Conservation (phyloP, 2,888 invertebrate species). For the Odontocolon sp. region DNA sequence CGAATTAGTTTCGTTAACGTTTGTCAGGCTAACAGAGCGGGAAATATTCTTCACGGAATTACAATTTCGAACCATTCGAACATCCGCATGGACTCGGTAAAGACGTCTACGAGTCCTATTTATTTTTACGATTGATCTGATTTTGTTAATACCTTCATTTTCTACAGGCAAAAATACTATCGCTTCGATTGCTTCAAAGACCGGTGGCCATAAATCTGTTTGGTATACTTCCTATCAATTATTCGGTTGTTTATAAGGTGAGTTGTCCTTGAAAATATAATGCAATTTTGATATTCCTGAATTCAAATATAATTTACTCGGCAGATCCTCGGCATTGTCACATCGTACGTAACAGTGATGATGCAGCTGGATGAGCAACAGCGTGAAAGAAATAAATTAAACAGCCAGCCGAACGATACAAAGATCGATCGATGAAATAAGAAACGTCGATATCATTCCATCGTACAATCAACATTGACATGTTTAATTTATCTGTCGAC, state of each 20-base stretch:
- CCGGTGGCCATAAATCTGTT: slow-evolving; percentile 42
- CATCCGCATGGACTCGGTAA: slow-evolving; percentile 29
- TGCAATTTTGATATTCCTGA: neutral
- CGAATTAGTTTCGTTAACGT: no score
- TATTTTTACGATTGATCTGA: neutral
- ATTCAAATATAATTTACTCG: neutral
- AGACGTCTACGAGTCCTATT: neutral
- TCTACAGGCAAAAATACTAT: slow-evolving; percentile 45
- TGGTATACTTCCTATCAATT: slow-evolving; percentile 40
- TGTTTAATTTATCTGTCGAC: no score
- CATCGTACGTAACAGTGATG: slow-evolving; percentile 57
- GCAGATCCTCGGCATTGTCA: slow-evolving; percentile 44
- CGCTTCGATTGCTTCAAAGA: slow-evolving; percentile 47
- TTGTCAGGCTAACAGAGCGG: slow-evolving; percentile 43
- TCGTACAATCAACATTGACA: no score
- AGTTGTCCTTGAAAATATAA: neutral
- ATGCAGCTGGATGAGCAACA: slow-evolving; percentile 47
- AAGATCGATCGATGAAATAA: no score
- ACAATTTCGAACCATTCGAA: slow-evolving; percentile 11
- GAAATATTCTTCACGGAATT: slow-evolving; percentile 49
- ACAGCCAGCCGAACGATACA: no score
- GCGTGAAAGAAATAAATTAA: no score
- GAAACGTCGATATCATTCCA: no score
- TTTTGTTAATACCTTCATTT: neutral
- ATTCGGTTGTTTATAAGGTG: slow-evolving; percentile 40